Base-by-base conservation (phyloP, 1,140 invertebrate species). In the Scaptodrosophila lebanonensis region DNA sequence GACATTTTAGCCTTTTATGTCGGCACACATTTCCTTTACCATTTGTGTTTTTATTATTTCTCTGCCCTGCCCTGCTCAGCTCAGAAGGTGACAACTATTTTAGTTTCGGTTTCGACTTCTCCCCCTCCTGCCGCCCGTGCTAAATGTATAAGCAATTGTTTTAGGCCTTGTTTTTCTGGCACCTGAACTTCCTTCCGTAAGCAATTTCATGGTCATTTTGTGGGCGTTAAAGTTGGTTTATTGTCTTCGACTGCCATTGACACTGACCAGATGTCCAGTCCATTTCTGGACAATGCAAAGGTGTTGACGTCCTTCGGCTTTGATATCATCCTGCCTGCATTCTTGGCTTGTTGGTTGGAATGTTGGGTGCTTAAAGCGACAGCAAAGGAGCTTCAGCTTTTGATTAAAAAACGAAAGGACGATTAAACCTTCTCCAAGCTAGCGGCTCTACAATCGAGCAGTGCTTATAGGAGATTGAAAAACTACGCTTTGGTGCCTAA, bases 181-280 rank as follows among this genome's bases (percentile, higher is more conserved):
- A 79, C 32, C 51, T 65, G 69, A 66, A 79, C 75, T 79, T 79
- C 60, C 73, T 77, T 77, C 73, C 75, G 75, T 63, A 60, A 73
- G 69, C 69, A 75, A 79, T 82, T 82, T 82, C 69, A 79, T 79
- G 75, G 56, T 79, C 75, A 79, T 73, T 79, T 66, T 79, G 75
- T 75, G 75, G 75, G 75, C 75, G 75, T 75, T 66, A 17, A 59
- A 52, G 68, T 66, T 51, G 73, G 56, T 48, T 63, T 59, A 77
- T 77, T 77, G 73, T 77, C 48, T 47, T 8, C 8, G 8, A 4
- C 22, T 40, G 40, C 7, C 27, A 50, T 39, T 51, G 15, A 12
- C 11, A 12, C 32, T 17, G 40, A 33, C 48, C 72, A 70, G 54
- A 69, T 76, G 66, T 44, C 12, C 29, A 27, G 8, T 20, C 17